Conservation (phyloP, 2,113 vertebrate genomes). For the Petrocephalus zakoni region DNA sequence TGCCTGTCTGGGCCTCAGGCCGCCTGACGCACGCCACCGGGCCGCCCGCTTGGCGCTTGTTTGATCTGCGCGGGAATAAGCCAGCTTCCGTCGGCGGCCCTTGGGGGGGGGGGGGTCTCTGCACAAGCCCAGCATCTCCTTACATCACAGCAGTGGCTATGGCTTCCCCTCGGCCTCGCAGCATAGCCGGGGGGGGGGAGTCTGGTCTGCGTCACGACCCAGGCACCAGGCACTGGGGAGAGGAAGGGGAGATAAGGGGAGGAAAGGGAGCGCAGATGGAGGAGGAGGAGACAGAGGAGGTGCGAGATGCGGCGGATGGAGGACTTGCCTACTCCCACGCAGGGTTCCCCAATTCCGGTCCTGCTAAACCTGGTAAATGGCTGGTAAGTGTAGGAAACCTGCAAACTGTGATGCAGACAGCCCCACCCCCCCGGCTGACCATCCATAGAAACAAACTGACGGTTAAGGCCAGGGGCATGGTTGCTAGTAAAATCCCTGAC, state of each 20-base stretch:
- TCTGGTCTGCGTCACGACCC: background rate
- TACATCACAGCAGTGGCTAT: background rate
- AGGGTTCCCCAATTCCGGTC: background rate
- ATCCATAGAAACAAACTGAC: background rate
- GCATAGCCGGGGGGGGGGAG: too few species aligned
- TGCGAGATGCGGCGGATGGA: background rate
- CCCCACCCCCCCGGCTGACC: background rate
- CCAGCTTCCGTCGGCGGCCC: background rate
- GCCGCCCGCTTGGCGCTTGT: background rate
- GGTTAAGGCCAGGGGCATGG: background rate
- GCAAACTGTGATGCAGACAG: background rate
- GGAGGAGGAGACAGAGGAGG: background rate
- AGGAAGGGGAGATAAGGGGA: background rate
- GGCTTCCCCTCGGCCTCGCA: background rate
- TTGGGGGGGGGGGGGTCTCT: background rate
- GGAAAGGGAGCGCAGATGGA: background rate
- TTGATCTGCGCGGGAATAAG: background rate
- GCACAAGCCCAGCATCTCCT: background rate
- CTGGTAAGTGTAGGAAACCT: background rate
- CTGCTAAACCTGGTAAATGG: background rate
- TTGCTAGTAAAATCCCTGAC: background rate
- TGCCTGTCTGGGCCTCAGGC: background rate
- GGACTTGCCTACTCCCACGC: background rate
- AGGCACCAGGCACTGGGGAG: background rate
- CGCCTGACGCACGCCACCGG: background rate